Evolutionary conservation across 2,113 vertebrate genomes (phyloP).

Genomic region (Catharus fuscescens): DNA sequence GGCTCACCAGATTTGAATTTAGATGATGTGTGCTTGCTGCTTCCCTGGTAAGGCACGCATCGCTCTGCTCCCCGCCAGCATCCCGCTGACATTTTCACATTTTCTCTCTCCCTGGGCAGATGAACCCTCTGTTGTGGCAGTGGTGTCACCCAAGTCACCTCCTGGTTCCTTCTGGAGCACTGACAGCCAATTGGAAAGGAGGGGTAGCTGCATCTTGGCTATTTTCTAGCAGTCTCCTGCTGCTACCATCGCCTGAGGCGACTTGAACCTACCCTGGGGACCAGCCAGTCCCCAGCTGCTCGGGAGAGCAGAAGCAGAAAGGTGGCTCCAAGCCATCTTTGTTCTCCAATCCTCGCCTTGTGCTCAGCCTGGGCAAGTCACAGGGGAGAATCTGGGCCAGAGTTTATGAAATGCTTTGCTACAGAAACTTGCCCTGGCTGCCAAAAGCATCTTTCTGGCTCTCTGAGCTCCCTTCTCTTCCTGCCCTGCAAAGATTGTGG

Average conservation of each 20-base stretch:
- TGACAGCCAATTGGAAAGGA: neutral
- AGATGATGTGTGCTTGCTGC: neutral
- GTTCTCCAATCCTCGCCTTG: neutral
- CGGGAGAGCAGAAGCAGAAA: neutral
- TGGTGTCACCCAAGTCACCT: conserved; percentile 22
- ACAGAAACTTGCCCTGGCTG: neutral
- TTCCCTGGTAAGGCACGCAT: neutral
- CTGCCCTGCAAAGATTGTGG: neutral
- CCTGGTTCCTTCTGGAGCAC: neutral
- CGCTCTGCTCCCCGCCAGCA: neutral
- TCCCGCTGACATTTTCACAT: neutral
- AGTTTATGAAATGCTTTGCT: neutral
- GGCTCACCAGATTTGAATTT: neutral
- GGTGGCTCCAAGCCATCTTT: conserved; percentile 65
- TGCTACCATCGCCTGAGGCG: neutral
- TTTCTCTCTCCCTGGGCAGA: neutral
- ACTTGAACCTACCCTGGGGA: neutral
- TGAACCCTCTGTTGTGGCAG: fast-evolving
- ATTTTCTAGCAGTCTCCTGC: neutral
- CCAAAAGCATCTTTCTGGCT: neutral
- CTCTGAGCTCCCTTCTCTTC: neutral
- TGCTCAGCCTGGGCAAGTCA: neutral
- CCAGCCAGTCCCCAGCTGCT: conserved; percentile 35
- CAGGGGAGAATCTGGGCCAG: neutral
- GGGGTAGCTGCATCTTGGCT: neutral